Conservation (phyloP, 2,888 invertebrate species). For the Megaustenia siamemsis region DNA sequence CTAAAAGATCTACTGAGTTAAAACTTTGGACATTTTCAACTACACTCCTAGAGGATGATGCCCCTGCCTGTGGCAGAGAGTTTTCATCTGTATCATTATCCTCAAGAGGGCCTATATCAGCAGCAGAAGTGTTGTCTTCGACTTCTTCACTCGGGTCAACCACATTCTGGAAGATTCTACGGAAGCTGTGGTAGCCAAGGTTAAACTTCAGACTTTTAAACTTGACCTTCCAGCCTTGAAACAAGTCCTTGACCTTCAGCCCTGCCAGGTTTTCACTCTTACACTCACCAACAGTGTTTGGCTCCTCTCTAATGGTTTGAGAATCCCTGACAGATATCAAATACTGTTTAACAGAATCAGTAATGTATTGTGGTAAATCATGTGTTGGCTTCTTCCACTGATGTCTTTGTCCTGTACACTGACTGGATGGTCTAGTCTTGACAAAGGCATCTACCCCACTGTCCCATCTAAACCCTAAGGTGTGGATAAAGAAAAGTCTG, state of each 20-base stretch:
- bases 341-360: conserved; percentile 31
- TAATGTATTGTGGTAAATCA: conserved; percentile 23
- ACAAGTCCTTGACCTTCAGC: conserved; percentile 36
- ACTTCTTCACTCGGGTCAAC: background rate
- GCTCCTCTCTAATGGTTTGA: background rate
- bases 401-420: background rate
- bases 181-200: conserved; percentile 45
- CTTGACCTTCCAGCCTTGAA: conserved; percentile 38
- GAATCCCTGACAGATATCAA: background rate
- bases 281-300: background rate
- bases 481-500: conserved; percentile 40
- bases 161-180: conserved; percentile 37
- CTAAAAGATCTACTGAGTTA: background rate
- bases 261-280: background rate
- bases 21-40: too few relatives aligned
- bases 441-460: conserved; percentile 30
- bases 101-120: background rate
- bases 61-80: background rate
- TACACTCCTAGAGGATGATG: background rate
- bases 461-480: conserved; percentile 39
- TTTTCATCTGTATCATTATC: background rate
- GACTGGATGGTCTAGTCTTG: background rate
- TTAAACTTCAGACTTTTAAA: conserved; percentile 32
- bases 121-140: background rate
- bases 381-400: conserved; percentile 13